phyloP scores from a whole-genome alignment of 2,797 vertebrate genomes.

The Mallotus villosus region DNA sequence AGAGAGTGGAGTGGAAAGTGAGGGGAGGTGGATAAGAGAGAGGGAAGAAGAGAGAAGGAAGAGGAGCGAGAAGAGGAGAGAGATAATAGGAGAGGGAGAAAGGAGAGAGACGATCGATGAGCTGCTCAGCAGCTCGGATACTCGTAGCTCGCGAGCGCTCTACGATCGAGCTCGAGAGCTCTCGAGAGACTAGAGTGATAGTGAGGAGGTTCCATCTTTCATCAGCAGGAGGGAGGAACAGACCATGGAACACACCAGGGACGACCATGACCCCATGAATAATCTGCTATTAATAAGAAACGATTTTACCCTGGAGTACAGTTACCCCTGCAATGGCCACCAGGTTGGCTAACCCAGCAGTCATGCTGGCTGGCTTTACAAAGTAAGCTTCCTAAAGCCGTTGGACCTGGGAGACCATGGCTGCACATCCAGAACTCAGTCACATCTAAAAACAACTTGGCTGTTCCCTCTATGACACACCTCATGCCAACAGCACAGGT shows the following conservation, averaged over 20 bases:
- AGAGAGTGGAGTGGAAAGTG: neutral
- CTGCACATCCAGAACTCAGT: neutral
- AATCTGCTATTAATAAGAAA: slow-evolving; percentile 49
- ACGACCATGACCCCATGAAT: slow-evolving; percentile 18
- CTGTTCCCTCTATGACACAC: neutral
- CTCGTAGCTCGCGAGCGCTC: no score
- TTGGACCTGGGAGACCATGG: neutral
- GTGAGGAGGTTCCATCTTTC: no score
- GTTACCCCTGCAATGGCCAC: slow-evolving; percentile 18
- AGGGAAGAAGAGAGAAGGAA: neutral
- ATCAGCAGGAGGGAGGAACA: neutral
- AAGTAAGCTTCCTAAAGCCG: slow-evolving; percentile 3
- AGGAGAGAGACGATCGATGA: no score
- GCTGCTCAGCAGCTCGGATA: no score
- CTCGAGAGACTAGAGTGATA: no score
- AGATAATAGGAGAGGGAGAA: neutral
- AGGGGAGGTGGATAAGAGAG: no score
- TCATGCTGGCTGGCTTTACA: slow-evolving; percentile 9
- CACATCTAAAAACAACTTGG: slow-evolving; percentile 1
- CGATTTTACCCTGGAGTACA: slow-evolving; percentile 37
- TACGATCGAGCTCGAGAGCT: no score
- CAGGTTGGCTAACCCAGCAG: slow-evolving; percentile 16
- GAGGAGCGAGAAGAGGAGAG: neutral
- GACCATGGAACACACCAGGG: slow-evolving; percentile 3
- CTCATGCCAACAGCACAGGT: neutral